Conservation (phyloP, 2,888 invertebrate genomes). For the Xestia xanthographa region DNA sequence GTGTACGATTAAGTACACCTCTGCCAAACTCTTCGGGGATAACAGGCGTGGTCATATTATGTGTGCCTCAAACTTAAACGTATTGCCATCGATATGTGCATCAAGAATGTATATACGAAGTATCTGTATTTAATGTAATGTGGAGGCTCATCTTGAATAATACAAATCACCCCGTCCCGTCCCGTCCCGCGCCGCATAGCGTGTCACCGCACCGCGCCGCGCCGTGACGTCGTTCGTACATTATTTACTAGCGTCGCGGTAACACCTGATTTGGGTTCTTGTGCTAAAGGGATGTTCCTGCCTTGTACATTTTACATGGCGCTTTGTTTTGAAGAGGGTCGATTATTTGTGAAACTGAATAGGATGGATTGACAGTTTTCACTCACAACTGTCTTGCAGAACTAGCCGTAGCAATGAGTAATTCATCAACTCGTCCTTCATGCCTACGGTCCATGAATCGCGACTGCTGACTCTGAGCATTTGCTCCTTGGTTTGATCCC, state of each 20-base stretch:
- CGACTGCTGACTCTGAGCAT: too few species aligned
- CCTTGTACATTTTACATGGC: conserved; percentile 13
- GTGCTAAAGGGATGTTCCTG: conserved; percentile 5
- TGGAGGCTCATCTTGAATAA: conserved; percentile 38
- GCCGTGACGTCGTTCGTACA: conserved; percentile 33
- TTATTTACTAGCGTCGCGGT: conserved; percentile 38
- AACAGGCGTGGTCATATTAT: not conserved
- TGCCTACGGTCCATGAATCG: too few species aligned
- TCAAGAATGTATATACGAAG: not conserved
- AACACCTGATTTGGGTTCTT: conserved; percentile 28
- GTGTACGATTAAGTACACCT: too few species aligned
- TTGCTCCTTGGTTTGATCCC: not conserved
- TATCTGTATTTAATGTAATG: conserved; percentile 24
- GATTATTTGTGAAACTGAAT: not conserved
- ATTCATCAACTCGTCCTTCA: too few species aligned
- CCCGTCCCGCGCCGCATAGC: not conserved
- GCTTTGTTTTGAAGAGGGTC: conserved; percentile 19
- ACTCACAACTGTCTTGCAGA: too few species aligned
- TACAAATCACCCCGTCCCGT: conserved; percentile 17
- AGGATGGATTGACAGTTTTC: not conserved
- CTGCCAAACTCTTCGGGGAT: not conserved
- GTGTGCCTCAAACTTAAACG: not conserved
- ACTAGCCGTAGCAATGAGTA: too few species aligned
- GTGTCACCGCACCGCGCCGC: not conserved
- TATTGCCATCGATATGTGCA: not conserved